Evolutionary conservation across 2,113 vertebrate species (phyloP), one percentile per base, ranked within the genome.

Genomic region (Holacanthus passer): DNA sequence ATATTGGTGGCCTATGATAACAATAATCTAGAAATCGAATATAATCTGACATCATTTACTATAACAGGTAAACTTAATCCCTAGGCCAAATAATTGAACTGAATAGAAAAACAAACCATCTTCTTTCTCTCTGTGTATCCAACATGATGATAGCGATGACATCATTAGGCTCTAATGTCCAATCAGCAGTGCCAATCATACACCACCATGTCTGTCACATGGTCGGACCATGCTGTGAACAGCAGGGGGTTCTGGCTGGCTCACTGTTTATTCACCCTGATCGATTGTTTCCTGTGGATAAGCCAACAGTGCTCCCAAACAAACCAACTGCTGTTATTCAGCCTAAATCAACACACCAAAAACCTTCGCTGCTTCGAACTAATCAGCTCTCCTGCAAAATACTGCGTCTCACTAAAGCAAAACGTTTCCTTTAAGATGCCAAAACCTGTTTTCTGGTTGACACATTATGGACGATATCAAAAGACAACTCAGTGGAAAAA

Each of bases 251-350:
- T 69, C 84, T 89, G 87, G 85, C 89, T 79, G 77, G 31, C 84
- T 89, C 77, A 37, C 79, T 93, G 90, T 93, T 93, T 93, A 91
- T 93, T 90, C 88, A 88, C 81, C 84, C 84, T 41, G 35, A 94
- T 93, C 89, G 86, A 94, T 92, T 41, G 48, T 59, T 91, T 90
- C 93, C 88, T 77, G 92, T 48, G 71, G 91, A 79, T 91, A 92
- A 91, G 87, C 85, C 88, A 88, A 88, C 87, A 88, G 81, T 35
- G 84, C 86, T 70, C 80, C 82, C 65, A 82, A 87, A 91, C 90
- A 88, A 91, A 89, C 86, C 89, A 73, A 90, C 91, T 87, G 90
- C 86, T 90, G 92, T 81, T 85, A 85, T 93, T 89, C 83, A 87
- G 86, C 58, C 82, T 77, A 73, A 91, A 88, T 90, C 79, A 85